These are phyloP conservation scores for Platyscapa corneri DNA, from an alignment of 1,140 invertebrate genomes.

Conservation along the genomic window DNA sequence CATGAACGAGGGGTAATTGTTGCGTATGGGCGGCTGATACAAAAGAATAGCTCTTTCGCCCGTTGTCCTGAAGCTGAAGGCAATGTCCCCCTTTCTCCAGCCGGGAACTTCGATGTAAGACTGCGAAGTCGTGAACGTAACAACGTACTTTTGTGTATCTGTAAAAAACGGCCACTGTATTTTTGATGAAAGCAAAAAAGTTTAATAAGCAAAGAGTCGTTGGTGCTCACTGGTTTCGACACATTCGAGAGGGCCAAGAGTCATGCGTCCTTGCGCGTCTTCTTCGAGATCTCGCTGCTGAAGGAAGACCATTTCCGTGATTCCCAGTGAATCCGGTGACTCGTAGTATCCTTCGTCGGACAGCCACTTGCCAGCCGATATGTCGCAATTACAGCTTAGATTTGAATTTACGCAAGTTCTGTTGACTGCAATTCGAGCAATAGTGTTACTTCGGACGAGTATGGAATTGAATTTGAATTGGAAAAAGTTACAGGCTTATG, in stretches of 20 bases:
- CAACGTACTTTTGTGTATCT: conserved; percentile 94
- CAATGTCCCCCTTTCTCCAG: conserved; percentile 93
- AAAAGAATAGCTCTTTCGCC: conserved; percentile 90
- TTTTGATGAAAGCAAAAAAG: background rate
- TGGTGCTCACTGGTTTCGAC: conserved; percentile 90
- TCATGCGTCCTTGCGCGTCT: conserved; percentile 89
- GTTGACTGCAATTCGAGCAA: conserved; percentile 77
- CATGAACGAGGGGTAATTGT: conserved; percentile 93
- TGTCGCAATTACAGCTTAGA: conserved; percentile 91
- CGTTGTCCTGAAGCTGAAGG: conserved; percentile 93
- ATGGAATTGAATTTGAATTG: too few species aligned
- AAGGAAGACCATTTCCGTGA: conserved; percentile 91
- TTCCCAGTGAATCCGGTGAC: conserved; percentile 86
- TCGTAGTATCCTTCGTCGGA: conserved; percentile 91
- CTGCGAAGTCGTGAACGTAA: conserved; percentile 93
- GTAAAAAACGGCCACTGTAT: background rate
- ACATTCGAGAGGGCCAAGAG: conserved; percentile 91
- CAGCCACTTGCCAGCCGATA: conserved; percentile 88
- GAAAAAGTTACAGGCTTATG: too few species aligned
- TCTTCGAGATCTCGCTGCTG: conserved; percentile 88
- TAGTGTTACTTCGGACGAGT: too few species aligned
- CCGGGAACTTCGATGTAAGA: conserved; percentile 94
- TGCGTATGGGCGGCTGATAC: conserved; percentile 91
- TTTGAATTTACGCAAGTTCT: conserved; percentile 86
- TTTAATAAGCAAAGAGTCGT: background rate